Percentiles rank a stretch among this genome's conserved stretches.
phyloP scores from a whole-genome alignment of 2,797 vertebrate species.

The Sebastes jordani region DNA sequence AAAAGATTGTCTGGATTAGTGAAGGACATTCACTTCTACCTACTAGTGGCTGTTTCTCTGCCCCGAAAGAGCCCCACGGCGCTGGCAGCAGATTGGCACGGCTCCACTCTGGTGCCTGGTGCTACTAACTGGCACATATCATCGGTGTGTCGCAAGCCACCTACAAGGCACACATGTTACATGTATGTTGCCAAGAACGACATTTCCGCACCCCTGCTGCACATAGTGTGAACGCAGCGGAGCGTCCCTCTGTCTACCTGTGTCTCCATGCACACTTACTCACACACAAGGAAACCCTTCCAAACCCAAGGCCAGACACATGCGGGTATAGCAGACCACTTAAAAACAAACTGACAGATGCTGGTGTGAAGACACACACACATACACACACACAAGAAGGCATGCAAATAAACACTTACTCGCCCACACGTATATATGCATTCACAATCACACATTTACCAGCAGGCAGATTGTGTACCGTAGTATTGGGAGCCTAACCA shows the following conservation, averaged over 20 bases:
- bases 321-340: constrained; percentile 5
- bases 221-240: constrained; percentile 68
- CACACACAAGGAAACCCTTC: constrained; percentile 3
- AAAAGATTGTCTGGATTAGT: constrained; percentile 18
- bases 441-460: constrained; percentile 23
- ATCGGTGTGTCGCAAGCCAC: constrained; percentile 65
- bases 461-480: constrained; percentile 47
- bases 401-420: constrained; percentile 11
- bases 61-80: constrained; percentile 54
- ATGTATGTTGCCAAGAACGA: constrained; percentile 75
- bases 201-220: constrained; percentile 82
- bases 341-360: constrained; percentile 40
- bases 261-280: constrained; percentile 16
- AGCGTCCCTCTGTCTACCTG: constrained; percentile 77
- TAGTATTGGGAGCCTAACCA: constrained; percentile 61
- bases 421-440: neutral
- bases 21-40: constrained; percentile 52
- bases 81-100: constrained; percentile 70
- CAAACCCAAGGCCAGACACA: constrained; percentile 5
- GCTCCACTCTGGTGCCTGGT: constrained; percentile 69
- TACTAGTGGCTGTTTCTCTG: constrained; percentile 32
- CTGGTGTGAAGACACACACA: neutral
- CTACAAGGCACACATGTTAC: constrained; percentile 82
- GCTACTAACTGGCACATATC: constrained; percentile 72
- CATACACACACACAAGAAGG: neutral